These are phyloP conservation scores for Todus mexicanus DNA, from an alignment of 2,797 vertebrate species.

Conservation along the genomic window DNA sequence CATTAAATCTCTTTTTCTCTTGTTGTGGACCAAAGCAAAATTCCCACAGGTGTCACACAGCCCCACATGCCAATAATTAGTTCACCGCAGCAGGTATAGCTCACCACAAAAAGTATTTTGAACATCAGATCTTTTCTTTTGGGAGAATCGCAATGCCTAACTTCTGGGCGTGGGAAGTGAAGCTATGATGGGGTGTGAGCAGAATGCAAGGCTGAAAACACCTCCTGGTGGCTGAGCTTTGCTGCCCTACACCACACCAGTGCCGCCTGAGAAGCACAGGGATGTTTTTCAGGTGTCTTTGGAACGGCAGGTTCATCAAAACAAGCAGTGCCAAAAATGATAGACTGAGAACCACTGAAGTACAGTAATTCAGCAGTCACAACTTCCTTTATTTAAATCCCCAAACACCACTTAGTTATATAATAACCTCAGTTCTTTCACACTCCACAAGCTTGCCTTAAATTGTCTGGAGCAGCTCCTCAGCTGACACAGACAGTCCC, in stretches of 20 bases:
- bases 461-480: constrained; percentile 39
- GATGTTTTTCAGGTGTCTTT: neutral
- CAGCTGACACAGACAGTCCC: neutral
- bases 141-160: neutral
- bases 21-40: constrained; percentile 26
- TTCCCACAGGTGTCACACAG: neutral
- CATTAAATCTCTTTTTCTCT: constrained; percentile 3
- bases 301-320: neutral
- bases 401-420: constrained; percentile 54
- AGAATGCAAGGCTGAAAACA: neutral
- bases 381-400: constrained; percentile 72
- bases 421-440: constrained; percentile 46
- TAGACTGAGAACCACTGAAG: constrained; percentile 60
- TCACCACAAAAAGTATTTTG: neutral
- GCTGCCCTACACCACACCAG: neutral
- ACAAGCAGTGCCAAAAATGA: constrained; percentile 64
- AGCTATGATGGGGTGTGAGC: neutral
- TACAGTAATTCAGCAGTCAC: constrained; percentile 61
- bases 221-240: neutral
- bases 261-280: neutral
- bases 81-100: neutral
- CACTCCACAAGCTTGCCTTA: neutral
- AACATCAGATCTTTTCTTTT: neutral
- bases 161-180: neutral
- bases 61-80: constrained; percentile 9